These are phyloP conservation scores for Platycheirus rosarum DNA, from an alignment of 2,888 invertebrate species.

Conservation along the genomic window DNA sequence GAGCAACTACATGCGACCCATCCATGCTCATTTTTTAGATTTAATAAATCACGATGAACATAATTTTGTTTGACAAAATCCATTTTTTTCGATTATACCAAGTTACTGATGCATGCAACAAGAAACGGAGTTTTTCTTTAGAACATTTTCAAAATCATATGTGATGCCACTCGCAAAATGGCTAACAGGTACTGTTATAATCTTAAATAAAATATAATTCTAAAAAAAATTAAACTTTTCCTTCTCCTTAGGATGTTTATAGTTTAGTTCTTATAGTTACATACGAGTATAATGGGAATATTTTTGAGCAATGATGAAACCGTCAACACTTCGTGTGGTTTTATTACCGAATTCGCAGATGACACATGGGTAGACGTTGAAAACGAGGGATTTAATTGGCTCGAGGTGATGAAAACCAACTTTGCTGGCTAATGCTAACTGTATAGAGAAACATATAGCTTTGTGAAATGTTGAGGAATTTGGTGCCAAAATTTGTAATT, in stretches of 20 bases:
- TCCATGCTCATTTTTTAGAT: too few species aligned
- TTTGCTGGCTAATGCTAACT: background rate
- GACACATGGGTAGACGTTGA: constrained; percentile 39
- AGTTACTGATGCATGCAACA: background rate
- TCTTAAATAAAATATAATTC: constrained; percentile 56
- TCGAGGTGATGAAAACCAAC: constrained; percentile 37
- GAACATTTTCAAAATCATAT: background rate
- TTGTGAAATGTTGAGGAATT: background rate
- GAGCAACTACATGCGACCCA: too few species aligned
- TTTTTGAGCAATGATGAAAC: constrained; percentile 31
- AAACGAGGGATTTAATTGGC: constrained; percentile 47
- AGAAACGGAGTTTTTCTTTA: constrained; percentile 7
- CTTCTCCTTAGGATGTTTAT: too few species aligned
- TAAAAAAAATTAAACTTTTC: constrained; percentile 51
- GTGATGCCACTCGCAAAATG: background rate
- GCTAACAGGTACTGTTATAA: constrained; percentile 56
- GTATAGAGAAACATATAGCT: background rate
- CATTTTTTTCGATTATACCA: constrained; percentile 49
- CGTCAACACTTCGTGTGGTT: constrained; percentile 45
- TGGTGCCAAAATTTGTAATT: constrained; percentile 28
- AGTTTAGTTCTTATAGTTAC: too few species aligned
- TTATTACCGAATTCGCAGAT: constrained; percentile 41
- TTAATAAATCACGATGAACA: constrained; percentile 50
- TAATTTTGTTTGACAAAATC: constrained; percentile 52
- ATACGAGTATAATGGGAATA: background rate